A percentile compares a stretch with the other conserved stretches of the same genome.
These are phyloP conservation scores for Hormiphora californensis DNA, from an alignment of 37 sponge, comb jelly and placozoan species.

Conservation along the genomic window DNA sequence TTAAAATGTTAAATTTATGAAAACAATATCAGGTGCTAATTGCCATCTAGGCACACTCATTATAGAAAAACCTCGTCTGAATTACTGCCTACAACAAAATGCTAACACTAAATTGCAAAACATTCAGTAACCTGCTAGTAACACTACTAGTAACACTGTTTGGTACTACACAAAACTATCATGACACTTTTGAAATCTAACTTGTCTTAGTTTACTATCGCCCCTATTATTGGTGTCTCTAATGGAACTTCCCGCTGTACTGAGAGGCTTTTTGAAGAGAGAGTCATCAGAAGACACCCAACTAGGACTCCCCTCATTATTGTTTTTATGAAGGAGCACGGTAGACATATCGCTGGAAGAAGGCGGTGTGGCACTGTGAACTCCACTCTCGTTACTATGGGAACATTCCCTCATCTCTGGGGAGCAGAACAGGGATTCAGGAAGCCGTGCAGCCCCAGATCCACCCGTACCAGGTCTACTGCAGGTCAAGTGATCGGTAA, in stretches of 20 bases:
- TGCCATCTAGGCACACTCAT: no score
- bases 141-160: no score
- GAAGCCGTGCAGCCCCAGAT: not conserved
- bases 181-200: slow-evolving; percentile 12
- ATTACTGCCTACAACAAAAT: no score
- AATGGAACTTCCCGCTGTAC: no score
- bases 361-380: slow-evolving; percentile 36
- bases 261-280: slow-evolving; percentile 27
- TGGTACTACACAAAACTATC: slow-evolving; percentile 31
- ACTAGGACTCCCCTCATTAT: not conserved
- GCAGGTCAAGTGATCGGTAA: not conserved
- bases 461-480: not conserved
- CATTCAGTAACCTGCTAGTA: no score
- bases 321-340: no score
- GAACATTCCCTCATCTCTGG: not conserved
- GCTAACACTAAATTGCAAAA: no score
- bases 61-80: no score
- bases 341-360: slow-evolving; percentile 29
- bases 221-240: no score
- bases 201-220: not conserved
- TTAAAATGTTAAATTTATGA: no score
- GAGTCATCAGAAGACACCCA: slow-evolving; percentile 35
- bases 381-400: slow-evolving; percentile 50
- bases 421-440: not conserved
- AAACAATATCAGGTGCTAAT: no score